phyloP scores from a whole-genome alignment of 2,797 vertebrate species.

The Moxostoma hubbsi region DNA sequence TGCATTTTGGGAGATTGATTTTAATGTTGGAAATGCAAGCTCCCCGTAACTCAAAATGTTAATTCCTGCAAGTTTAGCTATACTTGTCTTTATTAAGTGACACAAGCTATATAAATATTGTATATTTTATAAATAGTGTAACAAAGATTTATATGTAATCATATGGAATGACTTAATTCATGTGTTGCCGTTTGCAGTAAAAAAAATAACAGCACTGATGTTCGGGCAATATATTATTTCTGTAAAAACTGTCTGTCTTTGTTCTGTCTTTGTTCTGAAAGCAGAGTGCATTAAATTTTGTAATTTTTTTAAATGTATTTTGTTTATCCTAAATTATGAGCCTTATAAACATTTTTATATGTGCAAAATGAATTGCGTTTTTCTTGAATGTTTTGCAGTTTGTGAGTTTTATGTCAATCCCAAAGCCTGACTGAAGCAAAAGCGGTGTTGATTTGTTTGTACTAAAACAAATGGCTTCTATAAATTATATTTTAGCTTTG shows the following conservation, averaged over 20 bases:
- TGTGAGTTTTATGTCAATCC: background rate
- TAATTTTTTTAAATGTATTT: slow-evolving; percentile 25
- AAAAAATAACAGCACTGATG: slow-evolving; percentile 2
- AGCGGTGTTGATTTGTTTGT: background rate
- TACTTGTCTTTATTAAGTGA: slow-evolving; percentile 30
- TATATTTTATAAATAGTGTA: slow-evolving; percentile 31
- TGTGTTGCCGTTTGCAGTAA: slow-evolving; percentile 14
- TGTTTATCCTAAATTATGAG: slow-evolving; percentile 71
- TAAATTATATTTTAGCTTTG: background rate
- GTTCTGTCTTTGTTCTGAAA: slow-evolving; percentile 41
- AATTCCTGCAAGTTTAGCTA: slow-evolving; percentile 11
- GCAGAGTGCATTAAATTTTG: background rate
- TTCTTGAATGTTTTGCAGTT: background rate
- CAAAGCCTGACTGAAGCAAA: too few species aligned
- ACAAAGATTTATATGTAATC: slow-evolving; percentile 15
- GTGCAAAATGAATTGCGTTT: background rate
- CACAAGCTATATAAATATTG: slow-evolving; percentile 24
- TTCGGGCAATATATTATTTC: too few species aligned
- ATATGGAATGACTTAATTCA: slow-evolving; percentile 15
- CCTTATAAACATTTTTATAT: slow-evolving; percentile 11
- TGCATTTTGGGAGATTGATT: background rate
- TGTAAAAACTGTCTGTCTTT: slow-evolving; percentile 53
- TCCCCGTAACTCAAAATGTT: background rate
- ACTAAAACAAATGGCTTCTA: background rate
- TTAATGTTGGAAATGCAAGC: background rate